Percentiles rank a stretch among this genome's conserved stretches.
These are phyloP conservation scores for Salminus brasiliensis DNA, from an alignment of 2,113 vertebrate genomes.

Conservation along the genomic window DNA sequence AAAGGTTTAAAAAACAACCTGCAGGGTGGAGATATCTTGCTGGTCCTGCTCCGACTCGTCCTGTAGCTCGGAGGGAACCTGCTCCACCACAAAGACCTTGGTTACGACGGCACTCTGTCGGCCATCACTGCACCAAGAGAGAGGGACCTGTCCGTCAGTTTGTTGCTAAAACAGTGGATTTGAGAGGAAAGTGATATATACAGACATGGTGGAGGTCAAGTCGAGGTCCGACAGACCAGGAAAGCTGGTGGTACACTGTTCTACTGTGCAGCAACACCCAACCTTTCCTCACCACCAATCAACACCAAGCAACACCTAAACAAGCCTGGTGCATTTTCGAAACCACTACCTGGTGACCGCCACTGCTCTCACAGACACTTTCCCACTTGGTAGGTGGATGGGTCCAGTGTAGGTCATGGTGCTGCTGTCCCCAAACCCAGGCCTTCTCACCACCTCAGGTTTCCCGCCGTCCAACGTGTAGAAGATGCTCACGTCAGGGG, in stretches of 20 bases:
- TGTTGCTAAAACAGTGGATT: neutral
- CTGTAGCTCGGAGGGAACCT: constrained; percentile 51
- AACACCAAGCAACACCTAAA: too few species aligned
- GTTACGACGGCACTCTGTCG: constrained; percentile 87
- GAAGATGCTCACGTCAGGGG: constrained; percentile 81
- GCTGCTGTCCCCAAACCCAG: constrained; percentile 69
- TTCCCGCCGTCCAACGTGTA: constrained; percentile 91
- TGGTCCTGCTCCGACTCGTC: constrained; percentile 60
- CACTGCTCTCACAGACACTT: constrained; percentile 83
- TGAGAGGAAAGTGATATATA: too few species aligned
- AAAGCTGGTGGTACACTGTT: too few species aligned
- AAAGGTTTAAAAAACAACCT: too few species aligned
- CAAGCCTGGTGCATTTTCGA: too few species aligned
- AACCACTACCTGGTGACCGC: constrained; percentile 89
- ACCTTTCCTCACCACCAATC: too few species aligned
- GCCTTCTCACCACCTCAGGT: constrained; percentile 77
- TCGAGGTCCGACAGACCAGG: too few species aligned
- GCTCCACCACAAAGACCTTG: constrained; percentile 86
- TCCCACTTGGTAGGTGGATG: constrained; percentile 83
- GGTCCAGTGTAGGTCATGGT: constrained; percentile 82
- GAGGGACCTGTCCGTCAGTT: neutral
- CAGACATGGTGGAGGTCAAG: too few species aligned
- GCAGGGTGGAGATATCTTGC: too few species aligned
- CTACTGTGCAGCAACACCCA: too few species aligned
- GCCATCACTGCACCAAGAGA: constrained; percentile 78